A percentile compares a stretch with the other conserved stretches of the same genome.
Conservation (phyloP, 2,113 vertebrate genomes). For the Maccullochella peelii region DNA sequence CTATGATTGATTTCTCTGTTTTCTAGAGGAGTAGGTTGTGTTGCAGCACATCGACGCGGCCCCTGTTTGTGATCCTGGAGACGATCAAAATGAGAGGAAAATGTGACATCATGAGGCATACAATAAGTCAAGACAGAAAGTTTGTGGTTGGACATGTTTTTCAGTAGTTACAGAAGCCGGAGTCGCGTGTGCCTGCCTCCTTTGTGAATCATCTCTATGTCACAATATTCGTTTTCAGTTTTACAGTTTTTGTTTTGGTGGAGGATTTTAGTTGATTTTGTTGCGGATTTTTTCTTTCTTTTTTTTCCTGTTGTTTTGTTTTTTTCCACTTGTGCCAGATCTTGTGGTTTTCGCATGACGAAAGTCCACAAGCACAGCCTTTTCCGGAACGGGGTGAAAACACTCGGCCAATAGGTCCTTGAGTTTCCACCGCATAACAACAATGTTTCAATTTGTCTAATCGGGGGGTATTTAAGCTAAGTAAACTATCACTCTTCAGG, state of each 20-base stretch:
- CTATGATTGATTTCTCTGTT: conserved; percentile 44
- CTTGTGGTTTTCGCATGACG: conserved; percentile 78
- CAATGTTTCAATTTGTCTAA: conserved; percentile 90
- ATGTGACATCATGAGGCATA: conserved; percentile 75
- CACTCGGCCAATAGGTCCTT: conserved; percentile 72
- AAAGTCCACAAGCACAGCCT: conserved; percentile 69
- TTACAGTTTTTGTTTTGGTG: conserved; percentile 67
- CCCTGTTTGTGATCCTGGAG: conserved; percentile 55
- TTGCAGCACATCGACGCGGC: conserved; percentile 11
- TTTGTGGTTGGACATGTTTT: conserved; percentile 78
- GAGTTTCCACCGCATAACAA: conserved; percentile 90
- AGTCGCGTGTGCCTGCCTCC: conserved; percentile 70
- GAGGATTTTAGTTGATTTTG: conserved; percentile 52
- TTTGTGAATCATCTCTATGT: conserved; percentile 68
- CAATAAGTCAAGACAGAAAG: conserved; percentile 55
- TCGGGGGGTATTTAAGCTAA: conserved; percentile 90
- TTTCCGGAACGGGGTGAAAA: conserved; percentile 75
- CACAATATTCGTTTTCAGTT: conserved; percentile 66
- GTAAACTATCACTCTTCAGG: conserved; percentile 88
- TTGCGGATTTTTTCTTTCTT: conserved; percentile 23
- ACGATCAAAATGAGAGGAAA: conserved; percentile 73
- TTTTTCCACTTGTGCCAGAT: conserved; percentile 72
- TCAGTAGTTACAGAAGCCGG: conserved; percentile 73
- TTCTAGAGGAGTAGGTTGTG: conserved; percentile 4
- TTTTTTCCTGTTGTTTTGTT: conserved; percentile 27